Evolutionary conservation across 2,113 vertebrate genomes (phyloP).

Genomic region (Telmatochromis brachygnathus): DNA sequence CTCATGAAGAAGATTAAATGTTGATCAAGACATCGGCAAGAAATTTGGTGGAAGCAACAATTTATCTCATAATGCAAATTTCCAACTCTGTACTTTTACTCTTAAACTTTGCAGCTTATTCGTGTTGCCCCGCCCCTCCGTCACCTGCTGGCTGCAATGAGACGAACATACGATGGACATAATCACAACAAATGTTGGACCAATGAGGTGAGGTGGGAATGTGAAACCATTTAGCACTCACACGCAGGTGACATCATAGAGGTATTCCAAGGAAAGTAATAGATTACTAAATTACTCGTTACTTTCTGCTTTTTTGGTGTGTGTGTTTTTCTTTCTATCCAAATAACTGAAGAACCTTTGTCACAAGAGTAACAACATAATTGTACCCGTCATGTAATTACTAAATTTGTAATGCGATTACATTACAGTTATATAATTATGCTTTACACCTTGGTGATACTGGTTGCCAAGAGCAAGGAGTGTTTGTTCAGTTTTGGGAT

Average conservation of each 20-base stretch:
- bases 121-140: neutral
- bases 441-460: neutral
- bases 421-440: neutral
- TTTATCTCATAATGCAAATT: neutral
- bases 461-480: fast-evolving
- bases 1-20: neutral
- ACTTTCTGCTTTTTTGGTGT: neutral
- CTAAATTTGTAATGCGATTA: neutral
- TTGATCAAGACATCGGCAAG: neutral
- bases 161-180: neutral
- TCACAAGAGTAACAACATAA: neutral
- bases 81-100: neutral
- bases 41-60: neutral
- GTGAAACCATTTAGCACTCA: neutral
- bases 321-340: neutral
- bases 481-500: neutral
- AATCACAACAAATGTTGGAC: neutral
- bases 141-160: neutral
- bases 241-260: neutral
- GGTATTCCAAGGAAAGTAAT: neutral
- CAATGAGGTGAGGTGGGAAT: neutral
- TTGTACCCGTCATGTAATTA: neutral
- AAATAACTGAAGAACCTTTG: fast-evolving
- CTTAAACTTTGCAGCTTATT: neutral
- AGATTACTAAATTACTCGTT: neutral